Evolutionary conservation across 2,113 vertebrate genomes (phyloP), one percentile per base, ranked within the genome.

Genomic region (Gallinago paraguaiae): DNA sequence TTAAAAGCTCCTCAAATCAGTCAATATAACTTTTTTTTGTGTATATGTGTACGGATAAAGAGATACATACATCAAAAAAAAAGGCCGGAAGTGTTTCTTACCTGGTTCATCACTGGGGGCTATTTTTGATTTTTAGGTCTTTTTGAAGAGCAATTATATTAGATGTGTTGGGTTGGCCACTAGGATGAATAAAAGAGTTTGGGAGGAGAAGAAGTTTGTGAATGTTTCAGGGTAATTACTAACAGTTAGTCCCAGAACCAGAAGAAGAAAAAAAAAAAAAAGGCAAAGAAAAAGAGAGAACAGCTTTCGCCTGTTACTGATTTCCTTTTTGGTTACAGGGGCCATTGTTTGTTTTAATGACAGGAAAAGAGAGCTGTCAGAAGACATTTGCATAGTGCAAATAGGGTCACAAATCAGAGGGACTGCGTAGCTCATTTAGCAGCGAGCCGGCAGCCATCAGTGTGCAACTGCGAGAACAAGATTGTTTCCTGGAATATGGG

Each of bases 261-360:
- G 63, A 3, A n/a, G 6, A 18, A 39, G 39, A 25, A 27, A 28
- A 23, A n/a, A 17, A 28, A n/a, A 48, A 56, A n/a, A 41, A 20
- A 41, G 1, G 24, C 13, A 65, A 81, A 88, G 28, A 81, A 61
- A 86, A 69, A 83, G 76, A 93, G 70, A 78, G 80, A 94, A 88
- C 78, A 82, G 93, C 86, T 93, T 97, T 96, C 1, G 93, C 90
- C 84, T 93, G 95, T 95, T 96, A 85, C 94, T 92, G 93, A 96
- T 97, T 97, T 95, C 92, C 91, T 96, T 95, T 96, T 95, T 92
- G 78, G 95, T 97, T 97, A 37, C 85, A 94, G 81, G 69, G 94
- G 35, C 93, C 88, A 96, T 97, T 97, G 96, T 95, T 96, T 97
- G 91, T 71, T 97, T 96, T 97, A 97, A 97, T 96, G 95, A 94